Conservation (phyloP, 64 coral and sea anemone species). For the Cladopsammia gracilis region DNA sequence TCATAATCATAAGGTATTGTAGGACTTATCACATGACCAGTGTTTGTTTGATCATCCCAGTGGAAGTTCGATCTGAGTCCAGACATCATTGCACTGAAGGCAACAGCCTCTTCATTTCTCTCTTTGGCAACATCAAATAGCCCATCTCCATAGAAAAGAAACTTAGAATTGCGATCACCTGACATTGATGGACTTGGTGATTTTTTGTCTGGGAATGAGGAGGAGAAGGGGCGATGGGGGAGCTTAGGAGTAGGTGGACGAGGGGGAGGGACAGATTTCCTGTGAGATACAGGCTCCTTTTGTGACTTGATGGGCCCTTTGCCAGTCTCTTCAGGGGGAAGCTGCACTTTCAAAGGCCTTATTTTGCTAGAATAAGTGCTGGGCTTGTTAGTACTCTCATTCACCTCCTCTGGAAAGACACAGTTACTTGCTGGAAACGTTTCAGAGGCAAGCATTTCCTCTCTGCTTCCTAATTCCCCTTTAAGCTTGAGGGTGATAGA, state of each 20-base stretch:
- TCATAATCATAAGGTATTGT: conserved; percentile 85
- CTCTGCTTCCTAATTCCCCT: conserved; percentile 6
- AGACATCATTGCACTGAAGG: conserved; percentile 84
- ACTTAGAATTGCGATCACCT: conserved; percentile 41
- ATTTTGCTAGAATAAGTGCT: not conserved
- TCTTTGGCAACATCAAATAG: conserved; percentile 97
- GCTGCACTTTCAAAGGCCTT: conserved; percentile 22
- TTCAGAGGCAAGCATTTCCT: not conserved
- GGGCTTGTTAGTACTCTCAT: not conserved
- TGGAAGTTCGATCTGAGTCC: conserved; percentile 78
- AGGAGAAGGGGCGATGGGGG: conserved; percentile 52
- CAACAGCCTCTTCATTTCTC: conserved; percentile 91
- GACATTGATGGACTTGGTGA: conserved; percentile 39
- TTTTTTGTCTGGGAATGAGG: conserved; percentile 9
- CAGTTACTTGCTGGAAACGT: not conserved
- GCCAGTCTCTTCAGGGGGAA: not conserved
- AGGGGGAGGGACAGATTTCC: conserved; percentile 2
- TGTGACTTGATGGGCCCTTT: not conserved
- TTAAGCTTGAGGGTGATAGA: conserved; percentile 68
- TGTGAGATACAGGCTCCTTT: not conserved
- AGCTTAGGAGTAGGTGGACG: conserved; percentile 17
- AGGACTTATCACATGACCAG: conserved; percentile 91
- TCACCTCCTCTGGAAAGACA: conserved; percentile 17
- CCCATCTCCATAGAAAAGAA: conserved; percentile 76
- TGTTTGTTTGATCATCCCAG: conserved; percentile 76